These are phyloP conservation scores for Acleris cristana DNA, from an alignment of 2,888 invertebrate species.

Conservation along the genomic window DNA sequence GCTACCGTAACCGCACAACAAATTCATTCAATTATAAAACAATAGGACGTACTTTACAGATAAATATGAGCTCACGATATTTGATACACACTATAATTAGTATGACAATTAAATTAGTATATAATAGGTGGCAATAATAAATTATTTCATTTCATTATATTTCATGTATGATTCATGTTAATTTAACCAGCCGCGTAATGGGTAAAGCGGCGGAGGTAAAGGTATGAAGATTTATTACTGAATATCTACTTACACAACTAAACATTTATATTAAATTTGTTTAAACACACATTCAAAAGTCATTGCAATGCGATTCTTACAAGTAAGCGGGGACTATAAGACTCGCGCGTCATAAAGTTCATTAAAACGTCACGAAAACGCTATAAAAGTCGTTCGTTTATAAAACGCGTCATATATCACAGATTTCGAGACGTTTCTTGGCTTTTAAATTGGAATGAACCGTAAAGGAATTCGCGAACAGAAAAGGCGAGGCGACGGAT, in stretches of 20 bases:
- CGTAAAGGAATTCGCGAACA: not conserved
- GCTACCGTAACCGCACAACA: constrained; percentile 48
- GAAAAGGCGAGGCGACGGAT: not conserved
- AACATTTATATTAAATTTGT: constrained; percentile 30
- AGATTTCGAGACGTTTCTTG: constrained; percentile 53
- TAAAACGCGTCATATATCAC: constrained; percentile 56
- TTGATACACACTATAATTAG: constrained; percentile 23
- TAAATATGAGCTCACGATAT: constrained; percentile 17
- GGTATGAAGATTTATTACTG: constrained; percentile 15
- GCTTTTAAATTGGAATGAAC: constrained; percentile 49
- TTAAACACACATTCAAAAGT: constrained; percentile 31
- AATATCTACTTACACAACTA: constrained; percentile 23
- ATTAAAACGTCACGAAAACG: constrained; percentile 30
- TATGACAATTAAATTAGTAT: constrained; percentile 19
- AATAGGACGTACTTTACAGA: constrained; percentile 16
- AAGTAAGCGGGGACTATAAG: constrained; percentile 26
- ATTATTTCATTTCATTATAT: constrained; percentile 7
- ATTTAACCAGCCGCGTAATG: constrained; percentile 8
- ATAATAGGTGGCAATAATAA: constrained; percentile 25
- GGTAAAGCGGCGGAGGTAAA: constrained; percentile 4
- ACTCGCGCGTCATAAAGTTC: constrained; percentile 23
- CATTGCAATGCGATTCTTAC: constrained; percentile 28
- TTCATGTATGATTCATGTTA: not conserved
- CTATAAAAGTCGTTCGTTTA: constrained; percentile 27
- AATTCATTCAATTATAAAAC: constrained; percentile 41